Percentiles rank a stretch among this genome's conserved stretches.
phyloP scores from a whole-genome alignment of 35 echinoderm and acorn worm species.

The Ophiothrix spiculata region DNA sequence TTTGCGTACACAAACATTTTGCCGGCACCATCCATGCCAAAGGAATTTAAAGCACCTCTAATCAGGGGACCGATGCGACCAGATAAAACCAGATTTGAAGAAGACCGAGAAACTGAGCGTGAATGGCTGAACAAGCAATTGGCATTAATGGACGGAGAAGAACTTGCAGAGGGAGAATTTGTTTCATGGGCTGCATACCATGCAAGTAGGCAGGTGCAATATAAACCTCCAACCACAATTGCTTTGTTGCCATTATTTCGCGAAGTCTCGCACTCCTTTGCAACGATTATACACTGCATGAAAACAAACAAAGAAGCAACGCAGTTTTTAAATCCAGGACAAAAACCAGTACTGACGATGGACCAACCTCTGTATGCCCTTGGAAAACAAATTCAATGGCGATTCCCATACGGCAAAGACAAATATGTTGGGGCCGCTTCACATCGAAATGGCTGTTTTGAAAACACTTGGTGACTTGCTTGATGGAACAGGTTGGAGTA shows the following conservation, averaged over 20 bases:
- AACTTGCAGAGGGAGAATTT: neutral
- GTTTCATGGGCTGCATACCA: slow-evolving; percentile 37
- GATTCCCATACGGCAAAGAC: slow-evolving; percentile 53
- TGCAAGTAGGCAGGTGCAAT: slow-evolving; percentile 1
- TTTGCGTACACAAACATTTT: neutral
- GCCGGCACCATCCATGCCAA: neutral
- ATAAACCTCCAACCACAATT: slow-evolving; percentile 8
- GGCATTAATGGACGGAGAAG: neutral
- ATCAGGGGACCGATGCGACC: neutral
- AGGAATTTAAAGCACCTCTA: neutral
- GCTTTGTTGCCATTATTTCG: slow-evolving; percentile 29
- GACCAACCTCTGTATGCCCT: slow-evolving; percentile 58
- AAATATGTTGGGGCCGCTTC: slow-evolving; percentile 46
- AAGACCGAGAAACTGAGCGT: neutral
- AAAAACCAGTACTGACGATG: slow-evolving; percentile 37
- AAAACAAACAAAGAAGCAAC: slow-evolving; percentile 37
- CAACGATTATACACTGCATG: slow-evolving; percentile 59
- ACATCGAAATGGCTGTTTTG: slow-evolving; percentile 47
- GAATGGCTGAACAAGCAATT: neutral
- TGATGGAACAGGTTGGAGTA: slow-evolving; percentile 48
- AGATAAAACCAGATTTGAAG: neutral
- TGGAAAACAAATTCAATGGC: slow-evolving; percentile 39
- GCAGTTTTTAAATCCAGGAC: slow-evolving; percentile 30
- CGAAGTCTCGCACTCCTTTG: slow-evolving; percentile 22
- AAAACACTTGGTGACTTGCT: slow-evolving; percentile 40